phyloP scores from a whole-genome alignment of 2,113 vertebrate genomes.

The Lycocorax pyrrhopterus region DNA sequence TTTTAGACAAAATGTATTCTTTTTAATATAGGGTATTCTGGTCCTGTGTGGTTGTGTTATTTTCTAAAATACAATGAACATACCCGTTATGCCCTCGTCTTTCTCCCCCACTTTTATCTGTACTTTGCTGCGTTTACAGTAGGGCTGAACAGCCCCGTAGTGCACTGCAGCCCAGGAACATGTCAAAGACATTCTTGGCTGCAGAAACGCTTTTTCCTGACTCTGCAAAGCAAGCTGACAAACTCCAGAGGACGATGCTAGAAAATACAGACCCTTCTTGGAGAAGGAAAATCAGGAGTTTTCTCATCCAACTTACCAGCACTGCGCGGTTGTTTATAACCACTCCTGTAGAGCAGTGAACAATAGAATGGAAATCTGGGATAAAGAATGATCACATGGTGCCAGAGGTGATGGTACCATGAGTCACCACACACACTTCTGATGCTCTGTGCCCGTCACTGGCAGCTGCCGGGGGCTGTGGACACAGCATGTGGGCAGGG shows the following conservation, averaged over 20 bases:
- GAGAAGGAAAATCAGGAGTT: background rate
- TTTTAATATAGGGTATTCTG: background rate
- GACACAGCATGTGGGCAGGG: background rate
- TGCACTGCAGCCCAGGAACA: background rate
- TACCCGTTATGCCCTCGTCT: fast-evolving
- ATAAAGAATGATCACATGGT: background rate
- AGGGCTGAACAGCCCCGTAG: background rate
- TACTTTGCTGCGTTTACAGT: background rate
- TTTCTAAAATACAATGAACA: background rate
- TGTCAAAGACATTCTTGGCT: background rate
- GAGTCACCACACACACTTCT: background rate
- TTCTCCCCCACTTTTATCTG: background rate
- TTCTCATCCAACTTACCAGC: background rate
- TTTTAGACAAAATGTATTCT: background rate
- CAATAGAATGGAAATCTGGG: background rate
- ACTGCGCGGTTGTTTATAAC: background rate
- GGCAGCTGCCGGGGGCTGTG: background rate
- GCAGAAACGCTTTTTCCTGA: background rate
- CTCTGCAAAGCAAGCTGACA: background rate
- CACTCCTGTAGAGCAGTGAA: background rate
- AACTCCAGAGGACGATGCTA: background rate
- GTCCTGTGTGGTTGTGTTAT: background rate
- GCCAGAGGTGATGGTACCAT: background rate
- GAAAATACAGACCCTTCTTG: background rate
- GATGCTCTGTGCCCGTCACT: background rate